Base-by-base conservation (phyloP, 2,113 vertebrate genomes). In the Hymenochirus boettgeri region DNA sequence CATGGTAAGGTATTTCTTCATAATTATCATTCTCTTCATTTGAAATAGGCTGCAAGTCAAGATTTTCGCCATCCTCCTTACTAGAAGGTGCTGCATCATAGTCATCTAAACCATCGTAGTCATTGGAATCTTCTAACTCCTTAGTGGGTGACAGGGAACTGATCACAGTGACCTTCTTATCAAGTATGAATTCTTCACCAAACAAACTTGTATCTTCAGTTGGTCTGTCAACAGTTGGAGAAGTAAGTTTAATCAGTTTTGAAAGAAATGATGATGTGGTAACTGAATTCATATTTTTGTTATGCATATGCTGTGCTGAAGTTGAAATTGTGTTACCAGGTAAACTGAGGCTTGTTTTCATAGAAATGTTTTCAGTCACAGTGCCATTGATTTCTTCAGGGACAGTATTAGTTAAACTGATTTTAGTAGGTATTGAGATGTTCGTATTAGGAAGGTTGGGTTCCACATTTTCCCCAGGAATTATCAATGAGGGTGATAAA, bases 201-300 rank as follows among this genome's bases (percentile, higher is more conserved):
- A 87, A 83, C 11, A 85, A 77, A 57, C 70, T 74, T 12, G 79
- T 71, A 3, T 75, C 79, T 65, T 82, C 83, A 35, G 79, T 80
- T 72, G 71, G 71, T 27, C 74, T 84, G 10, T 69, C 42, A 48
- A 80, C 82, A 47, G 76, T 57, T 25, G 74, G 75, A 24, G 73
- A 55, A 1, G 65, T 51, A 0, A 74, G 26, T 48, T 42, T 42
- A n/a, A 42, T 42, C 39, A 82, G 45, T 74, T 52, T 72, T 0
- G 7, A 62, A 7, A 0, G 57, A 62, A 79, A 57, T 2, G 57
- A 25, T 6, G 54, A 21, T 0, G 54, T 23, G 0, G 2, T 18
- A 21, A 27, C 22, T 2, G 71, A 51, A 59, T 62, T 18, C 2
- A 11, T 61, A 0, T 74, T 65, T 24, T 48, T 66, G 22, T 72